Evolutionary conservation across 1,140 invertebrate species (phyloP), one percentile per base, ranked within the genome.

Genomic region (Trichonephila inaurata): DNA sequence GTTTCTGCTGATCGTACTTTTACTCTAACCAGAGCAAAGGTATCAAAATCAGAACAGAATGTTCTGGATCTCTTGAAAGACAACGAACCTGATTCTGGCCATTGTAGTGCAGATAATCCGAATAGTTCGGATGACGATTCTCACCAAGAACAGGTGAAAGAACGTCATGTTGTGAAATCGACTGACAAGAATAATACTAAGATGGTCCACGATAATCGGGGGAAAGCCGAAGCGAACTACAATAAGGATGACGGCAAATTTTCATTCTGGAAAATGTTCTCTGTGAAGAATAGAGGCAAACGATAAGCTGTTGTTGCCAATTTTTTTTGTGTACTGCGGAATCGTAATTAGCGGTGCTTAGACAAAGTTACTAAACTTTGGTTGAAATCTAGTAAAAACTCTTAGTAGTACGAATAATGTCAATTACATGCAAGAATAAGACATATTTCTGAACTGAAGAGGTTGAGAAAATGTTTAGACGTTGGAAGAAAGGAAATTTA

Each of bases 61-160:
- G 97, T 97, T 95, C 95, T 97, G 93, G 97, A 97, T 94, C 97
- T 97, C 96, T 95, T 97, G 51, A 96, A 97, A 88, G 97, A 95
- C 86, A 91, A 87, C 21, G 92, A 94, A 18, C 81, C 89, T 12
- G 94, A 94, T 58, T 94, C 89, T 19, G 92, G 94, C 16, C 91
- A 94, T 40, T 94, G 93, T 72, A 94, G 94, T 51, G 89, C 94
- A 19, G 92, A 93, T 33, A 88, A 89, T 88, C 81, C 87, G 12
- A 83, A 89, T 18, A 94, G 93, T 85, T 94, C 88, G 10, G 93
- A 90, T 58, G 92, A 93, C 6, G 92, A 93, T 89, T 33, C 61
- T 0, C 72, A 72, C 4, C 81, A 85, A 81, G 85, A 90, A n/a
- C 93, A 85, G 66, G 44, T 33, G 60, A 77, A 28, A 40, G 33